Percentiles rank a stretch among this genome's conserved stretches.
Evolutionary conservation across 2,113 vertebrate species (phyloP).

Genomic region (Cygnus buccinator): DNA sequence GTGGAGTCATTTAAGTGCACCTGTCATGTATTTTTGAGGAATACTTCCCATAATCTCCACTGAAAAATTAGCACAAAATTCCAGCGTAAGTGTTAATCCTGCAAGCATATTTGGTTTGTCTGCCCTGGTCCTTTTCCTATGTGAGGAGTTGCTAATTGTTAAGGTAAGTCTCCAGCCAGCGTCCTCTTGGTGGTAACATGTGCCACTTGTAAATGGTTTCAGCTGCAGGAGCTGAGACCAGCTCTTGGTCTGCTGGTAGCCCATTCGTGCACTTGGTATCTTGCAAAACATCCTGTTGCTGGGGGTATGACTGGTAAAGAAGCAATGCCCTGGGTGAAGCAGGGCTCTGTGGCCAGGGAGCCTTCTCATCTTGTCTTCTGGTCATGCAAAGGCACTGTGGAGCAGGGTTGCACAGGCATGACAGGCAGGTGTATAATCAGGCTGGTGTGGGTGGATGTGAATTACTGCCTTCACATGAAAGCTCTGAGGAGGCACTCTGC

Average conservation of each 20-base stretch:
- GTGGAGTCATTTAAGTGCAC: neutral
- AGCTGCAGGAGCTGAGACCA: neutral
- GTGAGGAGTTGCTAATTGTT: neutral
- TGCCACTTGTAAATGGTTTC: neutral
- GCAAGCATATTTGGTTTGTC: neutral
- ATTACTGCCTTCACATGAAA: rapidly evolving
- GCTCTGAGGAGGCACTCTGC: rapidly evolving
- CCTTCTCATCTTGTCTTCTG: rapidly evolving
- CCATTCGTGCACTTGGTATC: neutral
- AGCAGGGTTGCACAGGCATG: neutral
- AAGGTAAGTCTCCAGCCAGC: neutral
- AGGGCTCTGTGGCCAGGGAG: neutral
- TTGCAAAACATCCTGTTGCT: neutral
- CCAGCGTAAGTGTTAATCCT: neutral
- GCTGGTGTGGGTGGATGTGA: rapidly evolving
- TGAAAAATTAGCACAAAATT: neutral
- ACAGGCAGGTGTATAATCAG: rapidly evolving
- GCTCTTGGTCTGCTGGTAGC: neutral
- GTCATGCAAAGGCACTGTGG: rapidly evolving
- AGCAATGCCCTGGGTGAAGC: neutral
- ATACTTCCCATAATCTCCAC: neutral
- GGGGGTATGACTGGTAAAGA: neutral
- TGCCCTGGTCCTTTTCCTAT: rapidly evolving
- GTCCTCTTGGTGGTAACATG: neutral
- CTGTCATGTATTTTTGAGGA: neutral